Conservation (phyloP, 2,113 vertebrate genomes). For the Salvelinus fontinalis region DNA sequence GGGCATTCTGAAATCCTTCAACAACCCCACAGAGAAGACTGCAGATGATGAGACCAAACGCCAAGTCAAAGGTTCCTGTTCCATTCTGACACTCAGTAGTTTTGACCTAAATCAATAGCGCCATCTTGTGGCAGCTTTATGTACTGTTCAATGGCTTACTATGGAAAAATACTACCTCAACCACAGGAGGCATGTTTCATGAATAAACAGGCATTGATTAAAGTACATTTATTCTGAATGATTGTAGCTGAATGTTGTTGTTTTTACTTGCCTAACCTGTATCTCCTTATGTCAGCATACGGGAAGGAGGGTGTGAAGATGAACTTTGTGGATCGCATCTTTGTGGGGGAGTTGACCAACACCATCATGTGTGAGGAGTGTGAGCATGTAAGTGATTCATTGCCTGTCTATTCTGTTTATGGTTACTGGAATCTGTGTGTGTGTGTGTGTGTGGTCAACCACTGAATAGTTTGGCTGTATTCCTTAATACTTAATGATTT, state of each 20-base stretch:
- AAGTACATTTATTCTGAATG: not conserved
- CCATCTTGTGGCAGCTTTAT: conserved; percentile 77
- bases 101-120: conserved; percentile 58
- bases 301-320: conserved; percentile 97
- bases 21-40: conserved; percentile 95
- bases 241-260: not conserved
- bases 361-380: conserved; percentile 99
- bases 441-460: not conserved
- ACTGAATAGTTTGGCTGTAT: not conserved
- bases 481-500: too few species aligned
- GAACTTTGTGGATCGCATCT: conserved; percentile 97
- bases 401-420: too few species aligned
- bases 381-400: conserved; percentile 86
- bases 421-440: not conserved
- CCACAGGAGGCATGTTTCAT: not conserved
- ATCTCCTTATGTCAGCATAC: conserved; percentile 76
- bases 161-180: conserved; percentile 32
- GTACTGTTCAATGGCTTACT: not conserved
- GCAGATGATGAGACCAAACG: conserved; percentile 95
- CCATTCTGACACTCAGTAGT: conserved; percentile 9
- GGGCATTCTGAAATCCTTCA: conserved; percentile 94
- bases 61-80: conserved; percentile 89
- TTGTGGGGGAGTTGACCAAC: conserved; percentile 97
- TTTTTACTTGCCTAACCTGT: not conserved
- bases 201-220: not conserved